A percentile compares a stretch with the other conserved stretches of the same genome.
Conservation (phyloP, 1,140 invertebrate genomes). For the Amphibalanus amphitrite region DNA sequence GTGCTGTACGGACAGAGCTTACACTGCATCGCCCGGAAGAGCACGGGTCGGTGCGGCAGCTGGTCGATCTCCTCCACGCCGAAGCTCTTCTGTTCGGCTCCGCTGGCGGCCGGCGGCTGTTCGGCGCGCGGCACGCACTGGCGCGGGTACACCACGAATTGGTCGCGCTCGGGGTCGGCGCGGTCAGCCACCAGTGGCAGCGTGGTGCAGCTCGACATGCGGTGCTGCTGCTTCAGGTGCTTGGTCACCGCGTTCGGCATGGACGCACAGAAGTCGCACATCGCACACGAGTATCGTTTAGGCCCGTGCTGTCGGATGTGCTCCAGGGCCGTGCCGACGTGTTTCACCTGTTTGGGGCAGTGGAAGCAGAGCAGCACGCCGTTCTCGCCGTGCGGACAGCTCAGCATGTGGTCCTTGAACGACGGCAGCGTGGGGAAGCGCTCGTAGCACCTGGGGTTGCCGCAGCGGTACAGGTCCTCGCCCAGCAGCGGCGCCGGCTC, state of each 20-base stretch:
- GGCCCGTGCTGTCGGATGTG: constrained; percentile 32
- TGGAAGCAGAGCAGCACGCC: constrained; percentile 19
- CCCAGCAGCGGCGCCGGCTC: constrained; percentile 10
- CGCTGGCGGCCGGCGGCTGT: constrained; percentile 12
- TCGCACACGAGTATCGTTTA: constrained; percentile 32
- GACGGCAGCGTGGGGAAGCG: constrained; percentile 18
- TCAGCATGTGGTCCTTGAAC: constrained; percentile 31
- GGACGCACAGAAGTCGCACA: constrained; percentile 23
- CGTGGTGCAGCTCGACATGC: constrained; percentile 24
- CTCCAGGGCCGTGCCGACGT: constrained; percentile 27
- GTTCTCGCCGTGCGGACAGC: constrained; percentile 34
- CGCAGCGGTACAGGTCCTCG: constrained; percentile 33
- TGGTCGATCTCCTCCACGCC: constrained; percentile 39
- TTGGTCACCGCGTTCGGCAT: constrained; percentile 25
- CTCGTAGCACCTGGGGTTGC: constrained; percentile 26
- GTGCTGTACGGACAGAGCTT: constrained; percentile 45
- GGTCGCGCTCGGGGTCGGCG: constrained; percentile 29
- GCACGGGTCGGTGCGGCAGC: constrained; percentile 43
- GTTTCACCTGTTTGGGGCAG: constrained; percentile 21
- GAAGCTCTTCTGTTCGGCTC: constrained; percentile 29
- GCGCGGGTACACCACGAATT: constrained; percentile 32
- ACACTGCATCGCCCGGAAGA: constrained; percentile 42
- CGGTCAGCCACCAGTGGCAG: constrained; percentile 34
- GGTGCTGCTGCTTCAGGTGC: constrained; percentile 39
- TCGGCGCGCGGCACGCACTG: constrained; percentile 11